These are phyloP conservation scores for Myotis brandtii DNA, from an alignment of 2,113 vertebrate species.

Conservation along the genomic window DNA sequence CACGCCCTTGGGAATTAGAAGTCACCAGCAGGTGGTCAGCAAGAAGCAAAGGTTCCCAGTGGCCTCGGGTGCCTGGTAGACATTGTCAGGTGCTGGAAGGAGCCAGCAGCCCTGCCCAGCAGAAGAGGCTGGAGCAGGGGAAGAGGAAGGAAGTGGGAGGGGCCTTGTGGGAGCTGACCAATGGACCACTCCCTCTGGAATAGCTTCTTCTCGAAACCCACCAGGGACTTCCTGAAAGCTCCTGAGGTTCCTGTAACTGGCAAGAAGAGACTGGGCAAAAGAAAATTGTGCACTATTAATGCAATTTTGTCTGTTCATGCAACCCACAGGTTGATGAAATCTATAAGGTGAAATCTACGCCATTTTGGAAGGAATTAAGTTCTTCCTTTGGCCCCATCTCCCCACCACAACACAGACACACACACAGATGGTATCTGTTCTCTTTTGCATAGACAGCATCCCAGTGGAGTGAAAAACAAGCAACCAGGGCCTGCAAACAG, in stretches of 20 bases:
- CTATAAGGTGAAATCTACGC: neutral
- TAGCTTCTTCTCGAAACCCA: neutral
- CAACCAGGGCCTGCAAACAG: neutral
- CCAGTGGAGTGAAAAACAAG: constrained; percentile 44
- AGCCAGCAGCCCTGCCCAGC: neutral
- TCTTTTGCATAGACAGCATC: constrained; percentile 28
- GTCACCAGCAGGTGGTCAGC: neutral
- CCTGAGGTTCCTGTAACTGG: neutral
- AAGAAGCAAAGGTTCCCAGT: neutral
- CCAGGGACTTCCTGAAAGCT: neutral
- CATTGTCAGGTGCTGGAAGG: neutral
- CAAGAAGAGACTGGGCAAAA: neutral
- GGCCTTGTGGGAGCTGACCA: accelerated
- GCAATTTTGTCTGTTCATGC: too few species aligned
- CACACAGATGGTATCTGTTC: neutral
- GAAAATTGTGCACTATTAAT: neutral
- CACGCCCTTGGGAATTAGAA: accelerated
- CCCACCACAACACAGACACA: neutral
- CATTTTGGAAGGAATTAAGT: neutral
- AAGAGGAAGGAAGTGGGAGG: neutral
- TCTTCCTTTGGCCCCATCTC: neutral
- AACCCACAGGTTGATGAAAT: neutral
- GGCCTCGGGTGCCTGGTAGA: neutral
- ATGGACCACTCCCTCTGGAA: neutral
- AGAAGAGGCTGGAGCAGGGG: neutral